Evolutionary conservation across 2,888 invertebrate species (phyloP).

Genomic region (Ornithoptera alexandrae): DNA sequence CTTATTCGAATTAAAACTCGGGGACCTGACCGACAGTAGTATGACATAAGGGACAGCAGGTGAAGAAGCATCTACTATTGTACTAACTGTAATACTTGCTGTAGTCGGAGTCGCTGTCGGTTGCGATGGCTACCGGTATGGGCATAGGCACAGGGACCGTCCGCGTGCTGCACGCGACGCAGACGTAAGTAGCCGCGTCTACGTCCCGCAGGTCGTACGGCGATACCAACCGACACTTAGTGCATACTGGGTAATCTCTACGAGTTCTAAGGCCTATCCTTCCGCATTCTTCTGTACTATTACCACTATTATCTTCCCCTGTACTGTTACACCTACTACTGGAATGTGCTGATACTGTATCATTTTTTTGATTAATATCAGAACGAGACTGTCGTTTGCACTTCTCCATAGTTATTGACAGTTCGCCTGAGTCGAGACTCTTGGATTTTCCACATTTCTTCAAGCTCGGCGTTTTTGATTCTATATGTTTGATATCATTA

Average conservation of each 20-base stretch:
- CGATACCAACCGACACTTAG: slow-evolving; percentile 50
- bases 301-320: slow-evolving; percentile 50
- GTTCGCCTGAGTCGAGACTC: slow-evolving; percentile 91
- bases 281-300: slow-evolving; percentile 47
- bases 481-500: slow-evolving; percentile 49
- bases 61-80: slow-evolving; percentile 68
- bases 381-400: slow-evolving; percentile 48
- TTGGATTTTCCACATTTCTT: slow-evolving; percentile 89
- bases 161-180: slow-evolving; percentile 45
- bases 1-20: slow-evolving; percentile 31
- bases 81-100: slow-evolving; percentile 80
- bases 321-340: slow-evolving; percentile 52
- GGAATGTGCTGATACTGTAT: slow-evolving; percentile 43
- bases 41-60: slow-evolving; percentile 43
- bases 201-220: slow-evolving; percentile 44
- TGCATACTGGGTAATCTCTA: slow-evolving; percentile 51
- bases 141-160: slow-evolving; percentile 35
- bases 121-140: slow-evolving; percentile 39
- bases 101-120: slow-evolving; percentile 75
- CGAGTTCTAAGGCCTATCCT: slow-evolving; percentile 38
- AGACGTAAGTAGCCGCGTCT: slow-evolving; percentile 44
- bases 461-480: slow-evolving; percentile 72
- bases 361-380: slow-evolving; percentile 38
- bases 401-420: slow-evolving; percentile 81
- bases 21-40: slow-evolving; percentile 44